phyloP scores from a whole-genome alignment of 2,113 vertebrate genomes.

The Macaca mulatta region DNA sequence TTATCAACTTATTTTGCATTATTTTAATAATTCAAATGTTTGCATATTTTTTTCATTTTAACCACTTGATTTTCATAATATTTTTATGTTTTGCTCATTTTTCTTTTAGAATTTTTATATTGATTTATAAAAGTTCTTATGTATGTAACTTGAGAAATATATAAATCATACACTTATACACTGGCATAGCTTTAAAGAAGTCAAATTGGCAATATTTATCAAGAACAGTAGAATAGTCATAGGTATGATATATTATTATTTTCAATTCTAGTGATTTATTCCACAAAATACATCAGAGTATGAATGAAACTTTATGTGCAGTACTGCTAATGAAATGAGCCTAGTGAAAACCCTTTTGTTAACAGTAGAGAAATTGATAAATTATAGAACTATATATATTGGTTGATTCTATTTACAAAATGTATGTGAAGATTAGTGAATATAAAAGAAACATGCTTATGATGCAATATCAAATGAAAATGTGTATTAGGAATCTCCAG shows the following conservation, averaged over 20 bases:
- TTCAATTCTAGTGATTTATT: not conserved
- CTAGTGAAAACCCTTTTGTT: not conserved
- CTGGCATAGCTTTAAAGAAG: not conserved
- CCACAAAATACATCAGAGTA: not conserved
- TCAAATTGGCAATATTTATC: not conserved
- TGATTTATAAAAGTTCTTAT: not conserved
- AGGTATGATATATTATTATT: not conserved
- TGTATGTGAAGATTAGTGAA: not conserved
- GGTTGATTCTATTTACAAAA: not conserved
- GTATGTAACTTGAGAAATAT: not conserved
- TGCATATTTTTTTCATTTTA: not conserved
- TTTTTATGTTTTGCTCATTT: not conserved
- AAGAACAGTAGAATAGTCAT: not conserved
- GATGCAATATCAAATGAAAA: not conserved
- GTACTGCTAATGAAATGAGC: not conserved
- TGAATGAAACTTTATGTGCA: not conserved
- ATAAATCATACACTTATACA: not conserved
- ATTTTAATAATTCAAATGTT: not conserved
- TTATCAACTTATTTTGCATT: not conserved
- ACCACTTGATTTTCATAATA: not conserved
- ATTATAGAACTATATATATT: not conserved
- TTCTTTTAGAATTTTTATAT: not conserved
- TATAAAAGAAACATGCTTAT: not conserved
- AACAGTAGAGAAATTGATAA: not conserved
- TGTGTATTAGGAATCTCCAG: not conserved